Percentiles rank a stretch among this genome's conserved stretches.
These are phyloP conservation scores for Bombyx huttoni DNA, from an alignment of 2,888 invertebrate genomes.

Conservation along the genomic window DNA sequence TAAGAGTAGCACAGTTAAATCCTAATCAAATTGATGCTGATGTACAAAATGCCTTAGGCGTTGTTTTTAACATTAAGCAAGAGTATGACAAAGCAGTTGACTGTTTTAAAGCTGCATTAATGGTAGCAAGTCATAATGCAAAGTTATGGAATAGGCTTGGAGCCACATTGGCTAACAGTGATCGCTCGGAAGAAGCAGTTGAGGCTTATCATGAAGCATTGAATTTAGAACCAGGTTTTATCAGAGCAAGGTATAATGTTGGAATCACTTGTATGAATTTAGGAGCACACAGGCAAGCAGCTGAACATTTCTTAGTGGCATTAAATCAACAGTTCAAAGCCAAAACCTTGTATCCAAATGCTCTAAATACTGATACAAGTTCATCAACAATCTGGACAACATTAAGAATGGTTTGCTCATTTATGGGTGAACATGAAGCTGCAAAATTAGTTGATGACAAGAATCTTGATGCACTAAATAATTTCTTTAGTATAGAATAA, in stretches of 20 bases:
- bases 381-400: conserved; percentile 97
- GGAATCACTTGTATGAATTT: conserved; percentile 98
- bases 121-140: conserved; percentile 85
- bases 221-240: conserved; percentile 93
- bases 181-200: conserved; percentile 94
- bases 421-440: conserved; percentile 80
- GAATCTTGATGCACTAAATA: conserved; percentile 75
- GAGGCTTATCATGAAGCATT: conserved; percentile 95
- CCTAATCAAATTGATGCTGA: conserved; percentile 86
- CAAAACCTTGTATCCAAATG: conserved; percentile 42
- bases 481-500: conserved; percentile 50
- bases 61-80: conserved; percentile 93
- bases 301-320: conserved; percentile 94
- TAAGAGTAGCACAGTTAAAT: conserved; percentile 84
- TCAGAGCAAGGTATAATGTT: conserved; percentile 96
- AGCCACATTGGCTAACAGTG: conserved; percentile 96
- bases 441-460: conserved; percentile 74
- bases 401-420: conserved; percentile 86
- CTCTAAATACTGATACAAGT: conserved; percentile 66
- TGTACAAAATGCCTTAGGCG: conserved; percentile 94
- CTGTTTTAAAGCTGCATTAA: conserved; percentile 92
- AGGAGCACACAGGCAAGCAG: conserved; percentile 94
- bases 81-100: conserved; percentile 98
- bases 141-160: conserved; percentile 97
- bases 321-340: conserved; percentile 89